Percentiles rank a stretch among this genome's conserved stretches.
These are phyloP conservation scores for Phrynosoma blainvillii DNA, from an alignment of 2,113 vertebrate genomes.

Conservation along the genomic window DNA sequence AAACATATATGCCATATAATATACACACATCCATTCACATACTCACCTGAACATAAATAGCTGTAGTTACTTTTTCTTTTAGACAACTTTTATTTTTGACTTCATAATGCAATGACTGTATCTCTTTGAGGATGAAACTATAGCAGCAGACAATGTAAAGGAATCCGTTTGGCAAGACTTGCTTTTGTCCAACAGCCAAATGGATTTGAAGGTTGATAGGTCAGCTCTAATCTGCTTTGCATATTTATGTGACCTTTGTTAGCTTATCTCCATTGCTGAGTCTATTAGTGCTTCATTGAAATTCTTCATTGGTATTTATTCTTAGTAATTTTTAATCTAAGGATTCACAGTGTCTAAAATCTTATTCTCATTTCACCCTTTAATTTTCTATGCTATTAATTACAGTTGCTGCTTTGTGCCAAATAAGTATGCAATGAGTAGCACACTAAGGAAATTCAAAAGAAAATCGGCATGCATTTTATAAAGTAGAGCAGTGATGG, in stretches of 20 bases:
- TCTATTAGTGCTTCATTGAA: conserved; percentile 42
- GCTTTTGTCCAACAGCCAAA: conserved; percentile 20
- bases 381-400: conserved; percentile 55
- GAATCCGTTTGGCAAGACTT: background rate
- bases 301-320: conserved; percentile 52
- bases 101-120: conserved; percentile 5
- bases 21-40: background rate
- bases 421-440: conserved; percentile 36
- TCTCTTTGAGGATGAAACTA: conserved; percentile 15
- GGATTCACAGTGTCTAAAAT: conserved; percentile 53
- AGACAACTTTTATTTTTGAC: background rate
- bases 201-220: background rate
- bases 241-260: conserved; percentile 39
- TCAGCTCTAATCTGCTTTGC: conserved; percentile 17
- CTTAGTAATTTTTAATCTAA: conserved; percentile 51
- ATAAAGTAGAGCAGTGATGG: no score
- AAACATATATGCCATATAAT: background rate
- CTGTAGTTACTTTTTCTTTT: background rate
- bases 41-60: background rate
- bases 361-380: conserved; percentile 56
- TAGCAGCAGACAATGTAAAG: conserved; percentile 1
- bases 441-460: conserved; percentile 43
- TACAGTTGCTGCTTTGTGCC: conserved; percentile 46
- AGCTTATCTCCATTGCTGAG: conserved; percentile 37
- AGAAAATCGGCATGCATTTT: no score